phyloP scores from a whole-genome alignment of 64 coral and sea anemone species.

The Acropora yongei region DNA sequence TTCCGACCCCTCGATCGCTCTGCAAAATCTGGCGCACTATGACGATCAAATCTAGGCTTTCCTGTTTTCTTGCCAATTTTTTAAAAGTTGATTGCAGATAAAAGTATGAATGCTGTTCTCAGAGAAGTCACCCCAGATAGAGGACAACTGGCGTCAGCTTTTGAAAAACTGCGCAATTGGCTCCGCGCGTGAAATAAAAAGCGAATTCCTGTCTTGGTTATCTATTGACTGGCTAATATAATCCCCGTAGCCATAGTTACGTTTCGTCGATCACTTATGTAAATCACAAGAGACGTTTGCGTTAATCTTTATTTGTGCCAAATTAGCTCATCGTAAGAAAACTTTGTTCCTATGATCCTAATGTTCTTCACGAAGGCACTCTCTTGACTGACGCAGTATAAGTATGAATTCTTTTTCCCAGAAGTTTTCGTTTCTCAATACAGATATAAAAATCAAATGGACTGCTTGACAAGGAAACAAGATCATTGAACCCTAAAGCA shows the following conservation, averaged over 20 bases:
- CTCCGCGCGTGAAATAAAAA: too few relatives aligned
- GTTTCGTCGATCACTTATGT: not conserved
- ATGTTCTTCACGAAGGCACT: not conserved
- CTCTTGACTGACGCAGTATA: not conserved
- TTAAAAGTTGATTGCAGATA: too few relatives aligned
- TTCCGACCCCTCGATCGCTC: too few relatives aligned
- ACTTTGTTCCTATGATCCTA: not conserved
- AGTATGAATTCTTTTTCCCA: not conserved
- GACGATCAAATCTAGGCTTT: too few relatives aligned
- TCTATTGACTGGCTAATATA: too few relatives aligned
- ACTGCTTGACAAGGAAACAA: slow-evolving; percentile 21
- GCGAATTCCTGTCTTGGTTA: too few relatives aligned
- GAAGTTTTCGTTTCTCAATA: not conserved
- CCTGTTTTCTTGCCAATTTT: too few relatives aligned
- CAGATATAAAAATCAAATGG: not conserved
- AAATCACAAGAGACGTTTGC: slow-evolving; percentile 4
- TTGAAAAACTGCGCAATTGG: too few relatives aligned
- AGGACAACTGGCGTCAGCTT: too few relatives aligned
- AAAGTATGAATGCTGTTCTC: too few relatives aligned
- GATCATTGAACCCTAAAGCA: slow-evolving; percentile 30
- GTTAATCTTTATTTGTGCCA: slow-evolving; percentile 30
- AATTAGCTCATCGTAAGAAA: slow-evolving; percentile 41
- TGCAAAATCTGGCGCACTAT: too few relatives aligned
- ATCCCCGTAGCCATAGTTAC: not conserved
- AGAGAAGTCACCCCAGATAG: too few relatives aligned